Evolutionary conservation across 2,797 vertebrate species (phyloP).

Genomic region (Mus spretus): DNA sequence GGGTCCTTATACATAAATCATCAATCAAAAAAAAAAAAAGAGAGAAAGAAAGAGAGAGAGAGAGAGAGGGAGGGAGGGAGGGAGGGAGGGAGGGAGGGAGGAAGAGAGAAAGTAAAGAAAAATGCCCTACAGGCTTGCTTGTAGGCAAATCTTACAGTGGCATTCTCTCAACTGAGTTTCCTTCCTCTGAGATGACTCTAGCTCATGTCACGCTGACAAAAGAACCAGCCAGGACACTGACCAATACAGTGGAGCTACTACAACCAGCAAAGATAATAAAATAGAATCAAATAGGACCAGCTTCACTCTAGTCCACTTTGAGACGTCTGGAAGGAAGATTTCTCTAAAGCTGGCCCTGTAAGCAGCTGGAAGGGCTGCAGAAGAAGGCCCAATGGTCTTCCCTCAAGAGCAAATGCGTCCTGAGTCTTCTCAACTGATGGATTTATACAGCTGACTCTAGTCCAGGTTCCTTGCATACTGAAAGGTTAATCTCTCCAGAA

Average conservation of each 20-base stretch:
- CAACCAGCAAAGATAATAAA: constrained; percentile 12
- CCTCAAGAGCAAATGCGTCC: not conserved
- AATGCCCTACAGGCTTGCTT: not conserved
- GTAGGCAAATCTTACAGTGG: not conserved
- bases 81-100: too few species aligned
- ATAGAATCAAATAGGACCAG: not conserved
- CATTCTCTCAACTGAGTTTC: not conserved
- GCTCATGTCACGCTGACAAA: not conserved
- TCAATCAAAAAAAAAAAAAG: too few species aligned
- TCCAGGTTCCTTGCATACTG: not conserved
- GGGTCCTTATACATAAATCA: not conserved
- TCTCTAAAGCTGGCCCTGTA: not conserved
- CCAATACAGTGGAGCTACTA: not conserved
- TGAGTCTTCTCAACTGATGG: not conserved
- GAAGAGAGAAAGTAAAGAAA: too few species aligned
- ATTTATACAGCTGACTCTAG: not conserved
- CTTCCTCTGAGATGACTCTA: not conserved
- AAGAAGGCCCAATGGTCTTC: not conserved
- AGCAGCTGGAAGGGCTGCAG: not conserved
- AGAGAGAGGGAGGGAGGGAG: too few species aligned
- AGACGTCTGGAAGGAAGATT: not conserved
- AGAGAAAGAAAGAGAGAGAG: too few species aligned
- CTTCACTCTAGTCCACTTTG: not conserved
- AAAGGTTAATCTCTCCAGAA: constrained; percentile 1
- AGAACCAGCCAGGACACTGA: not conserved